Conservation (phyloP, 2,888 invertebrate genomes). For the Drosophila phalerata region DNA sequence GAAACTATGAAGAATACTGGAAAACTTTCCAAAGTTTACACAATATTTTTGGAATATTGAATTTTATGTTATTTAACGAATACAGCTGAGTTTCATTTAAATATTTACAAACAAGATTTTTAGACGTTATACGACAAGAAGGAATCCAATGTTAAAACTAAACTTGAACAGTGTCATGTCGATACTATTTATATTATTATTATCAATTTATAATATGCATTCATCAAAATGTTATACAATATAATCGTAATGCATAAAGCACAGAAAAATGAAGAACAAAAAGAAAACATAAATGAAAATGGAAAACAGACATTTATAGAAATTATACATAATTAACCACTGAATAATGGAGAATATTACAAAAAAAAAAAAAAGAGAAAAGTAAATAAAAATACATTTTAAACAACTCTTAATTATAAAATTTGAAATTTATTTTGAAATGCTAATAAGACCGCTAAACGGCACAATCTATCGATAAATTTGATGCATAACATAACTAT, state of each 20-base stretch:
- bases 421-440: not conserved
- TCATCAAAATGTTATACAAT: conserved; percentile 72
- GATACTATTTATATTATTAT: conserved; percentile 63
- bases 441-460: not conserved
- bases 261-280: conserved; percentile 41
- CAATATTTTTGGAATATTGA: conserved; percentile 52
- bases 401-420: conserved; percentile 59
- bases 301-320: conserved; percentile 70
- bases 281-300: conserved; percentile 42
- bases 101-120: conserved; percentile 41
- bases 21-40: conserved; percentile 59
- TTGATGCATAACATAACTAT: not conserved
- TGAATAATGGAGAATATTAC: conserved; percentile 72
- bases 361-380: conserved; percentile 44
- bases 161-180: conserved; percentile 54
- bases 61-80: conserved; percentile 45
- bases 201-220: conserved; percentile 73
- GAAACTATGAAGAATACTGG: conserved; percentile 24
- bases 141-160: conserved; percentile 56
- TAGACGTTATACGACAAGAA: conserved; percentile 26
- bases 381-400: conserved; percentile 73
- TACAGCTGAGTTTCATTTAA: conserved; percentile 47
- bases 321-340: conserved; percentile 74
- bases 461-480: not conserved
- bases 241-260: conserved; percentile 71